Percentiles rank a stretch among this genome's conserved stretches.
Conservation (phyloP, 2,888 invertebrate genomes). For the Noctua comes region DNA sequence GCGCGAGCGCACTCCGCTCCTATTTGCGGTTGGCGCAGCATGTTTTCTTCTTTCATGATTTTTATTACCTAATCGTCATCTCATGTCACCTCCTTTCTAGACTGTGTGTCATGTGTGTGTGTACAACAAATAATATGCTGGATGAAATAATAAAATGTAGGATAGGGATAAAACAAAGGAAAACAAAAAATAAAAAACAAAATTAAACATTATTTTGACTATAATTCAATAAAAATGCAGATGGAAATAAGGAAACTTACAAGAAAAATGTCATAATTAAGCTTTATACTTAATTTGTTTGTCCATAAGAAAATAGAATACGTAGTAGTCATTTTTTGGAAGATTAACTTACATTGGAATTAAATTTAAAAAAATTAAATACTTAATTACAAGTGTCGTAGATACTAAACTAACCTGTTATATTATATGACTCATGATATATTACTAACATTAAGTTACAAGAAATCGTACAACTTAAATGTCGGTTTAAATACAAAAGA, state of each 20-base stretch:
- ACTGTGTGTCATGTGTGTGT: background rate
- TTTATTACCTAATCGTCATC: background rate
- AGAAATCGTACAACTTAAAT: conserved; percentile 85
- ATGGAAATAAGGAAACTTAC: conserved; percentile 90
- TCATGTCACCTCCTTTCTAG: background rate
- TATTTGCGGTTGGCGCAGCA: background rate
- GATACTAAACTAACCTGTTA: conserved; percentile 89
- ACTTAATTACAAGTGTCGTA: conserved; percentile 90
- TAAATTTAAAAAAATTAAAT: conserved; percentile 90
- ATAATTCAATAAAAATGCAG: conserved; percentile 91
- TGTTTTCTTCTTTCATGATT: background rate
- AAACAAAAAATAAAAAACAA: conserved; percentile 81
- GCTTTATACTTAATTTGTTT: conserved; percentile 87
- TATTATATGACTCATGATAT: conserved; percentile 90
- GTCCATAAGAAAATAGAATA: conserved; percentile 84
- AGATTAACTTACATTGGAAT: conserved; percentile 88
- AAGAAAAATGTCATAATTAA: conserved; percentile 89
- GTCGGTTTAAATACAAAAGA: conserved; percentile 89
- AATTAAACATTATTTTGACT: conserved; percentile 89
- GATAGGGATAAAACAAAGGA: conserved; percentile 41
- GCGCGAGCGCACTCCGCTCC: no score
- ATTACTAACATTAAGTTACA: conserved; percentile 88
- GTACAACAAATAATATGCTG: background rate
- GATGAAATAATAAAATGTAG: background rate
- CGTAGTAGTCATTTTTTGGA: conserved; percentile 87